Conservation (phyloP, 2,797 vertebrate genomes). For the Acanthornis magna region DNA sequence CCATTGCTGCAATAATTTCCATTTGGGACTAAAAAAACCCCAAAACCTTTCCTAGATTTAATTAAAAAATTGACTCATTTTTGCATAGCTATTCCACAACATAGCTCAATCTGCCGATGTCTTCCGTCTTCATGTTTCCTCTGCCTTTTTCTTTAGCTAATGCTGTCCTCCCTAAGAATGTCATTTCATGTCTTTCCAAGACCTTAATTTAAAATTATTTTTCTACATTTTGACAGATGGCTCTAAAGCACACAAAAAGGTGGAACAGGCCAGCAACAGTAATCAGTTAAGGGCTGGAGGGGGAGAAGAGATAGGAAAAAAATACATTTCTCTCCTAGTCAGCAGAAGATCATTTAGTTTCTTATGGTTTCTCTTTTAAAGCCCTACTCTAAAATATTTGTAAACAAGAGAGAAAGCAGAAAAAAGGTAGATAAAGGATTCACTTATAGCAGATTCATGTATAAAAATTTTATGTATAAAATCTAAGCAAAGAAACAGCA, state of each 20-base stretch:
- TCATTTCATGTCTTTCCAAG: background rate
- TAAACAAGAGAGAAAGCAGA: background rate
- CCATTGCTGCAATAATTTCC: background rate
- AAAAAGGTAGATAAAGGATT: background rate
- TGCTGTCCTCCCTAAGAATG: background rate
- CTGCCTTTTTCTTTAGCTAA: background rate
- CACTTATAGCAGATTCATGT: background rate
- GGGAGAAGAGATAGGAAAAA: background rate
- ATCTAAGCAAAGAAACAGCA: background rate
- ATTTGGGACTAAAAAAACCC: background rate
- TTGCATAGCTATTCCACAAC: background rate
- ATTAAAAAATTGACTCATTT: background rate
- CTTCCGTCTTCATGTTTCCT: background rate
- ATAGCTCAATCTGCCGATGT: fast-evolving
- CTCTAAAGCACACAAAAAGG: background rate
- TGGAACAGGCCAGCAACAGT: background rate
- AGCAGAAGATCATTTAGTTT: background rate
- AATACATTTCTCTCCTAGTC: background rate
- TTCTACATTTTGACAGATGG: background rate
- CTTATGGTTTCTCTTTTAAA: background rate
- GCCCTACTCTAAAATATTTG: background rate
- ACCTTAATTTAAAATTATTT: background rate
- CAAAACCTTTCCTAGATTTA: background rate
- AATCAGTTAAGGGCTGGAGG: background rate
- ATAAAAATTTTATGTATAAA: background rate